Conservation (phyloP, 2,888 invertebrate genomes). For the Orthonychiurus folsomi region DNA sequence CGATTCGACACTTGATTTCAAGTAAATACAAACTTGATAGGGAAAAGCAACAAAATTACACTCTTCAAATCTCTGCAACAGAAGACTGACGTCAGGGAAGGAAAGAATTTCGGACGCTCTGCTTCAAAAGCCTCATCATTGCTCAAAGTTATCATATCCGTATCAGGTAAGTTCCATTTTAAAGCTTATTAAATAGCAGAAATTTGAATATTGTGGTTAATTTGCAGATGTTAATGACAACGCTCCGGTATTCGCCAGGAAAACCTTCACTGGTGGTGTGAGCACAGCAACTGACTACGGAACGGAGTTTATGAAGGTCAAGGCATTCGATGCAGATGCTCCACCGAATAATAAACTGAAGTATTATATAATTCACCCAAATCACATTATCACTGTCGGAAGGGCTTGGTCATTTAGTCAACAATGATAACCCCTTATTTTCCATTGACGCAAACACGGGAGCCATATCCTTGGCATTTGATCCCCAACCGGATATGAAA, state of each 20-base stretch:
- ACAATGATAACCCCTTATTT: constrained; percentile 69
- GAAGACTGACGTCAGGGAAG: constrained; percentile 59
- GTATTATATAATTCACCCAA: constrained; percentile 68
- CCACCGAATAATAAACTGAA: constrained; percentile 64
- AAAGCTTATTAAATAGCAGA: no score
- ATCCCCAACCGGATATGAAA: constrained; percentile 92
- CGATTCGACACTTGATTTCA: constrained; percentile 59
- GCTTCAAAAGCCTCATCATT: constrained; percentile 42
- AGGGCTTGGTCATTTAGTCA: constrained; percentile 58
- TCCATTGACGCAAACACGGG: constrained; percentile 72
- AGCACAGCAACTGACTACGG: constrained; percentile 89
- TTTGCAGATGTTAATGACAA: not conserved
- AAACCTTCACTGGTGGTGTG: constrained; percentile 85
- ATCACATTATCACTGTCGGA: constrained; percentile 75
- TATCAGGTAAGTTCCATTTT: no score
- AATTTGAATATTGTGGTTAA: no score
- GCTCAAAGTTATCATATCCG: constrained; percentile 58
- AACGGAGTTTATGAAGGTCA: constrained; percentile 71
- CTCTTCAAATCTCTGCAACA: constrained; percentile 66
- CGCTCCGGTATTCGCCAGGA: constrained; percentile 59
- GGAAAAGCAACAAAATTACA: constrained; percentile 59
- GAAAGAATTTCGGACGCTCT: constrained; percentile 13
- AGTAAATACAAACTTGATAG: constrained; percentile 59
- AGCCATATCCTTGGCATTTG: constrained; percentile 78
- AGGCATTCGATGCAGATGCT: constrained; percentile 45